These are phyloP conservation scores for Antigone vipio DNA, from an alignment of 2,113 vertebrate species.

Conservation along the genomic window DNA sequence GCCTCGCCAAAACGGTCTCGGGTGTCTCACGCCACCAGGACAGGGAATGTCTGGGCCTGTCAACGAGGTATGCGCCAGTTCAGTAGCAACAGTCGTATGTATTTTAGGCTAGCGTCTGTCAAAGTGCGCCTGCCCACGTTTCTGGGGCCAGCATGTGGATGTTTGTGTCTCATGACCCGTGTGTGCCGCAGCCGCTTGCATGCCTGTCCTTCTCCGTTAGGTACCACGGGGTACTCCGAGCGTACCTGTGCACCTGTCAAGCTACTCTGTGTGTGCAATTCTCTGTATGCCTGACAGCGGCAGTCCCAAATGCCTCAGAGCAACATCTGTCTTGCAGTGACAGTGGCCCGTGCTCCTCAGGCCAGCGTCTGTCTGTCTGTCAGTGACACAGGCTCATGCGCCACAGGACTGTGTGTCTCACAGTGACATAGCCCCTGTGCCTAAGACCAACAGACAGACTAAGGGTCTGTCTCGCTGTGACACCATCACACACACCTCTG, in stretches of 20 bases:
- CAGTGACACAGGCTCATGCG: fast-evolving
- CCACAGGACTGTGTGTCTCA: neutral
- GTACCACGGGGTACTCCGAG: fast-evolving
- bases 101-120: neutral
- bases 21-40: neutral
- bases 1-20: fast-evolving
- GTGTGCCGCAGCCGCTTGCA: neutral
- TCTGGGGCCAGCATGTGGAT: neutral
- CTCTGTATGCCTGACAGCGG: neutral
- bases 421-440: neutral
- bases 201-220: neutral
- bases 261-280: fast-evolving
- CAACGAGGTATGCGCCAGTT: neutral
- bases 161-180: neutral
- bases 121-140: neutral
- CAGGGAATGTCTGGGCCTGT: neutral
- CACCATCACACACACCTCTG: neutral
- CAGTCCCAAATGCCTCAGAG: neutral
- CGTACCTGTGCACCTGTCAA: fast-evolving
- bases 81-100: neutral
- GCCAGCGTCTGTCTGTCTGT: neutral
- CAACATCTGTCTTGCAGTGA: neutral
- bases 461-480: neutral
- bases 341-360: fast-evolving
- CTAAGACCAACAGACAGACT: too few relatives aligned